Percentiles rank a stretch among this genome's conserved stretches.
phyloP scores from a whole-genome alignment of 2,113 vertebrate species.

The Solea solea region DNA sequence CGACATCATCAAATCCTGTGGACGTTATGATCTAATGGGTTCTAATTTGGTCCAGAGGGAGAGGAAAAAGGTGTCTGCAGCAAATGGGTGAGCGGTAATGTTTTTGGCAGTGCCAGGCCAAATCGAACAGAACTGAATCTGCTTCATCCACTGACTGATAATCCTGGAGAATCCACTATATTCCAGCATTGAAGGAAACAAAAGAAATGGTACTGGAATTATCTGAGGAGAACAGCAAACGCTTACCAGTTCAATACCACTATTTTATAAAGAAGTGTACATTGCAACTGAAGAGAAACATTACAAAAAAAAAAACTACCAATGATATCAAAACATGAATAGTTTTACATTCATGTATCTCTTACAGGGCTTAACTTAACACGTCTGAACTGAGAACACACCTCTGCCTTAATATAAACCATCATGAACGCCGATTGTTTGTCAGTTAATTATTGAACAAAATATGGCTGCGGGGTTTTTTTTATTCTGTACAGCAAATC shows the following conservation, averaged over 20 bases:
- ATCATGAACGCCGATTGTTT: constrained; percentile 10
- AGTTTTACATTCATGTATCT: constrained; percentile 73
- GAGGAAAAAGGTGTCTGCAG: constrained; percentile 50
- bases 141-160: constrained; percentile 32
- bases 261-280: constrained; percentile 39
- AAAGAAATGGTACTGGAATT: constrained; percentile 12
- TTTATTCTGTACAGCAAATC: constrained; percentile 38
- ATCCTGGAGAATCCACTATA: constrained; percentile 36
- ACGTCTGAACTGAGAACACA: constrained; percentile 33
- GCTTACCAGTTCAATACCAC: constrained; percentile 32
- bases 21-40: constrained; percentile 45
- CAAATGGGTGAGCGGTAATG: constrained; percentile 45
- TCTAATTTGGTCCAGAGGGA: constrained; percentile 74
- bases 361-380: constrained; percentile 48
- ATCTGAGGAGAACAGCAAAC: constrained; percentile 38
- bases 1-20: constrained; percentile 71
- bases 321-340: constrained; percentile 66
- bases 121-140: constrained; percentile 39
- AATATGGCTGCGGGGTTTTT: constrained; percentile 4
- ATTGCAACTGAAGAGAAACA: constrained; percentile 49
- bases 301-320: constrained; percentile 65
- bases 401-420: constrained; percentile 7
- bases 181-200: constrained; percentile 34
- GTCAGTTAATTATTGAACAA: constrained; percentile 16
- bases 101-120: constrained; percentile 71